Conservation (phyloP, 2,113 vertebrate species). For the Ophiodon elongatus region DNA sequence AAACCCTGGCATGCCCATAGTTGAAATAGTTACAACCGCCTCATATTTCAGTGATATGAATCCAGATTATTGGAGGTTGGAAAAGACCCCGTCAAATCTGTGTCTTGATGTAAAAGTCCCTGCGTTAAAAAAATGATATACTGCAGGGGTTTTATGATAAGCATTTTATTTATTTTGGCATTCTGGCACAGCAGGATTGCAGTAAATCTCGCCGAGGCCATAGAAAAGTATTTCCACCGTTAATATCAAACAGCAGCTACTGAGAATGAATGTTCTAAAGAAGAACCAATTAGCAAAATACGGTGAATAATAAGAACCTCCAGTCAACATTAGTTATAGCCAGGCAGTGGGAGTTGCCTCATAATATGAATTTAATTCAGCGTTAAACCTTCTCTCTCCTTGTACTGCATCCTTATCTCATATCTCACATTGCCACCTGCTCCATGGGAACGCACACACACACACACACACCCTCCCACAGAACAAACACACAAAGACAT, state of each 20-base stretch:
- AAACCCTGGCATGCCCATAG: conserved; percentile 17
- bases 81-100: conserved; percentile 63
- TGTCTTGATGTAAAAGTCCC: conserved; percentile 48
- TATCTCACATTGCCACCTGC: conserved; percentile 64
- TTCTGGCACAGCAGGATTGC: conserved; percentile 41
- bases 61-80: conserved; percentile 52
- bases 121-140: conserved; percentile 55
- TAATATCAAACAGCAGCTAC: conserved; percentile 30
- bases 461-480: neutral
- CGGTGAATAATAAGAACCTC: conserved; percentile 59
- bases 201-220: conserved; percentile 57
- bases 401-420: conserved; percentile 55
- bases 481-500: conserved; percentile 6
- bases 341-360: conserved; percentile 45
- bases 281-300: conserved; percentile 62
- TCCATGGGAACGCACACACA: conserved; percentile 22
- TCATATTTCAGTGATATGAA: conserved; percentile 51
- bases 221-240: conserved; percentile 17
- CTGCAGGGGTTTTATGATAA: conserved; percentile 54
- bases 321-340: conserved; percentile 60
- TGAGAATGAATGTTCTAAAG: conserved; percentile 44
- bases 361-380: conserved; percentile 61
- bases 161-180: conserved; percentile 62
- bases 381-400: conserved; percentile 52
- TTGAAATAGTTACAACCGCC: conserved; percentile 13